These are phyloP conservation scores for Oreochromis aureus DNA, from an alignment of 2,113 vertebrate species.

Conservation along the genomic window DNA sequence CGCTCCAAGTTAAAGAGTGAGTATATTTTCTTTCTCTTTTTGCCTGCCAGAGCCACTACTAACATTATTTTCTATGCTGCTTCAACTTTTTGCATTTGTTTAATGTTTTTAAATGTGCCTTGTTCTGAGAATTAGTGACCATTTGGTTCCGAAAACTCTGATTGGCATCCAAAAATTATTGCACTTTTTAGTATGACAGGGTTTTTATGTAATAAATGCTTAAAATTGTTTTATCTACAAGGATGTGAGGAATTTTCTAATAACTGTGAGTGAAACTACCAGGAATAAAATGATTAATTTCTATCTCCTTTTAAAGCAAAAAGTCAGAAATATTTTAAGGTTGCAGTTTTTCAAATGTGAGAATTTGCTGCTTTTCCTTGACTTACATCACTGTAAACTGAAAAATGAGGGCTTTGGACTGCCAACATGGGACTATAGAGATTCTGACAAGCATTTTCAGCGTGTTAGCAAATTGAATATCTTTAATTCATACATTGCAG, in stretches of 20 bases:
- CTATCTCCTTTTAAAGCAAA: not conserved
- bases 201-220: not conserved
- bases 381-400: not conserved
- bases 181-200: not conserved
- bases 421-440: not conserved
- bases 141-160: not conserved
- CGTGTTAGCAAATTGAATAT: not conserved
- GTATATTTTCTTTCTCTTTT: slow-evolving; percentile 41
- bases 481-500: not conserved
- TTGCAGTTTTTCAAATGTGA: not conserved
- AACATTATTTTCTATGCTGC: not conserved
- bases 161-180: not conserved
- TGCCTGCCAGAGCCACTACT: not conserved
- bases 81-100: not conserved
- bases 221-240: not conserved
- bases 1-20: slow-evolving; percentile 97
- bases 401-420: not conserved
- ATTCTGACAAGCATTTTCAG: not conserved
- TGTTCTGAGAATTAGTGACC: not conserved
- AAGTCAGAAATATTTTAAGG: not conserved
- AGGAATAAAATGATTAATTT: not conserved
- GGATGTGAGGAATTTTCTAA: not conserved
- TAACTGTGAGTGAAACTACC: not conserved
- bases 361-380: not conserved
- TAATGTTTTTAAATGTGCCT: not conserved